These are phyloP conservation scores for Neodiprion virginianus DNA, from an alignment of 1,140 invertebrate species.

Conservation along the genomic window DNA sequence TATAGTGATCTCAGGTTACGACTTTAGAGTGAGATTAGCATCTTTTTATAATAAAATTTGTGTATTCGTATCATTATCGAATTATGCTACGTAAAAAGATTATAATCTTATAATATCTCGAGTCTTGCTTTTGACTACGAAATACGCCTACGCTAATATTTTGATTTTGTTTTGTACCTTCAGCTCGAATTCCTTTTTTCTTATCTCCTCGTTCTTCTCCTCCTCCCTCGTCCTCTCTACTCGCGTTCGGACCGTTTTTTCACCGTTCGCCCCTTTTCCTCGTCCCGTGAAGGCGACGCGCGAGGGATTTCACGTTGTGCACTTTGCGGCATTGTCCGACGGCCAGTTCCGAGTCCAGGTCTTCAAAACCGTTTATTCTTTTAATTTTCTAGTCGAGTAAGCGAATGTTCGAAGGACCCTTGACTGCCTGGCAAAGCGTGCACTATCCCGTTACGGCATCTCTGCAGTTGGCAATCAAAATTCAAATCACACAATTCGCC, in stretches of 20 bases:
- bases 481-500: conserved; percentile 62
- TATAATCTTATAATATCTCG: conserved; percentile 48
- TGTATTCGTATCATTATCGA: conserved; percentile 57
- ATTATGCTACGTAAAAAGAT: conserved; percentile 55
- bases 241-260: not conserved
- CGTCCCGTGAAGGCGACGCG: conserved; percentile 21
- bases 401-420: conserved; percentile 54
- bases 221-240: no score
- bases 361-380: conserved; percentile 53
- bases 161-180: conserved; percentile 27
- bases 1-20: conserved; percentile 56
- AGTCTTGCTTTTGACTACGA: conserved; percentile 39
- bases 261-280: conserved; percentile 8
- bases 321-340: no score
- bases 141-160: conserved; percentile 37
- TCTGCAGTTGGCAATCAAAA: conserved; percentile 60
- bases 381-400: conserved; percentile 61
- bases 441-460: conserved; percentile 64
- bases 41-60: conserved; percentile 55
- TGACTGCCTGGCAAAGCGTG: conserved; percentile 61
- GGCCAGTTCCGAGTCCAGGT: conserved; percentile 22
- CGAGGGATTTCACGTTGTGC: conserved; percentile 14
- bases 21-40: conserved; percentile 57
- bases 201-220: not conserved
- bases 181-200: not conserved